phyloP scores from a whole-genome alignment of 1,140 invertebrate species.

The Thaumetopoea pityocampa region DNA sequence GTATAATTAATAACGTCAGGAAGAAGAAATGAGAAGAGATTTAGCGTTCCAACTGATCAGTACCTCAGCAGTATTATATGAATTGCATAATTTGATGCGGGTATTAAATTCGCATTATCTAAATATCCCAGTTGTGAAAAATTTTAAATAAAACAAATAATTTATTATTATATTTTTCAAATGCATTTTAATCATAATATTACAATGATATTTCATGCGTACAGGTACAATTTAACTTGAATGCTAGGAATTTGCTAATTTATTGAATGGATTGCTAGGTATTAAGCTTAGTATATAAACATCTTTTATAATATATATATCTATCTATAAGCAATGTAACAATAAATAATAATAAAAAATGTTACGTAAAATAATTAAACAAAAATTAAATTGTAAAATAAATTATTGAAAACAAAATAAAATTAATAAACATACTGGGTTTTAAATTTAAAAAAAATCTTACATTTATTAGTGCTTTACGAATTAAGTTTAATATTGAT shows the following conservation, averaged over 20 bases:
- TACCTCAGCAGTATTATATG: not conserved
- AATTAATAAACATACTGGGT: no score
- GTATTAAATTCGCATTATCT: not conserved
- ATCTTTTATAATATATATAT: conserved; percentile 5
- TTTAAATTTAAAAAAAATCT: not conserved
- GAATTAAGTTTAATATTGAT: conserved; percentile 4
- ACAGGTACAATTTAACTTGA: conserved; percentile 20
- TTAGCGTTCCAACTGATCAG: not conserved
- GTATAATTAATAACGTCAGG: no score
- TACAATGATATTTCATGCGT: conserved; percentile 49
- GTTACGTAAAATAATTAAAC: no score
- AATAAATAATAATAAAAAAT: no score
- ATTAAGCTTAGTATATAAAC: conserved; percentile 2
- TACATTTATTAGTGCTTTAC: conserved; percentile 14
- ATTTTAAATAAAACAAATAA: conserved; percentile 41
- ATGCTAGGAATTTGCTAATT: conserved; percentile 10
- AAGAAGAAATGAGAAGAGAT: no score
- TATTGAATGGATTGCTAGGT: not conserved
- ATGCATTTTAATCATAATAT: conserved; percentile 67
- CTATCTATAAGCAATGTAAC: no score
- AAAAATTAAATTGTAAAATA: no score
- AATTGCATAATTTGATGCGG: not conserved
- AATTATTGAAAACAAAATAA: no score
- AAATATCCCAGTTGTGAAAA: not conserved
- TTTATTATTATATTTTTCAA: conserved; percentile 60